These are phyloP conservation scores for Ptychochromis oligacanthus DNA, from an alignment of 2,113 vertebrate genomes.

Conservation along the genomic window DNA sequence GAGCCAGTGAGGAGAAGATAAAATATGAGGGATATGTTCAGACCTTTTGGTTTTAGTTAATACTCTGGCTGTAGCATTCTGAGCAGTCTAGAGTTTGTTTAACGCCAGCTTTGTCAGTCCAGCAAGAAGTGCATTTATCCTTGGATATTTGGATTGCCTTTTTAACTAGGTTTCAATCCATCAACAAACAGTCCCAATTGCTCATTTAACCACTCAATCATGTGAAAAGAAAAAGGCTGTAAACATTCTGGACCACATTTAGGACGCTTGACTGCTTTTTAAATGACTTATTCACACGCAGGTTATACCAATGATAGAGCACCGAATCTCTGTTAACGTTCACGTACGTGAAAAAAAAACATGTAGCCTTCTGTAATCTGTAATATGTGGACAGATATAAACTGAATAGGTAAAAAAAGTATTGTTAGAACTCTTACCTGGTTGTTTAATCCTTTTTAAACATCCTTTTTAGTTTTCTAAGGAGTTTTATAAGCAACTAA, in stretches of 20 bases:
- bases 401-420: background rate
- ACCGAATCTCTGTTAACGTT: background rate
- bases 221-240: background rate
- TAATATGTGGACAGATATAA: background rate
- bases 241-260: background rate
- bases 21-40: background rate
- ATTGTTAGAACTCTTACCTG: background rate
- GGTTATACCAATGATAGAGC: background rate
- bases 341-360: background rate
- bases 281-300: background rate
- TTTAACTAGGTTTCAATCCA: background rate
- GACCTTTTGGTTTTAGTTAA: background rate
- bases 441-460: background rate
- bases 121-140: background rate
- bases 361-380: background rate
- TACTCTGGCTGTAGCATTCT: background rate
- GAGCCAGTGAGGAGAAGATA: background rate
- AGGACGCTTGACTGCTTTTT: fast-evolving
- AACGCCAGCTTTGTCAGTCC: background rate
- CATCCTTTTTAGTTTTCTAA: background rate
- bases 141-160: background rate
- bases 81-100: background rate
- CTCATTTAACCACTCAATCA: background rate
- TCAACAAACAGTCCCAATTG: background rate
- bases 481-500: background rate